phyloP scores from a whole-genome alignment of 1,140 invertebrate genomes.

The Zaprionus capensis region DNA sequence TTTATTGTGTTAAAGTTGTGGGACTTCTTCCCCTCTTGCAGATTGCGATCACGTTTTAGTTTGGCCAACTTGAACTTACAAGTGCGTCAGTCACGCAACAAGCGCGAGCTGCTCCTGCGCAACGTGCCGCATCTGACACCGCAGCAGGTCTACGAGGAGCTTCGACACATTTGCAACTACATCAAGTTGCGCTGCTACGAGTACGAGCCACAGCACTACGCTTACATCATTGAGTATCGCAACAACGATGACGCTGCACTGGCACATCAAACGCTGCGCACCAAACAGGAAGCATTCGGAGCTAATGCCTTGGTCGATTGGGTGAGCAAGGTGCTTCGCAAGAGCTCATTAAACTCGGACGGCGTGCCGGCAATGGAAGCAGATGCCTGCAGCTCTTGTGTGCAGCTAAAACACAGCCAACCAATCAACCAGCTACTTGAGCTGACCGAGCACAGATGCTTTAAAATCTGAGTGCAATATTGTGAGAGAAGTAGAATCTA shows the following conservation, averaged over 20 bases:
- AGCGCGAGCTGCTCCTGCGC: slow-evolving; percentile 20
- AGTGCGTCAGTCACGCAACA: slow-evolving; percentile 43
- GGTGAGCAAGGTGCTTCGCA: slow-evolving; percentile 10
- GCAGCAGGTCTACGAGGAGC: slow-evolving; percentile 43
- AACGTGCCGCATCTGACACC: slow-evolving; percentile 24
- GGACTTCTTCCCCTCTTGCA: not conserved
- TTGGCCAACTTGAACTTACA: not conserved
- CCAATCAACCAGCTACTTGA: not conserved
- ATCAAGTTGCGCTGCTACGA: slow-evolving; percentile 36
- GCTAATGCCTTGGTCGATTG: slow-evolving; percentile 28
- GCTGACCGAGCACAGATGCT: slow-evolving; percentile 10
- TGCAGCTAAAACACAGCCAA: not conserved
- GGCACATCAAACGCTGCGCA: slow-evolving; percentile 28
- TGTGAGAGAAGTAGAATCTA: not conserved
- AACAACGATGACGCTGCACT: slow-evolving; percentile 53
- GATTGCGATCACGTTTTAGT: slow-evolving; percentile 27
- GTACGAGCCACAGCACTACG: not conserved
- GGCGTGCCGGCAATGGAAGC: not conserved
- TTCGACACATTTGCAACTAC: slow-evolving; percentile 32
- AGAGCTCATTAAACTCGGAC: no score
- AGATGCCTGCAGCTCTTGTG: slow-evolving; percentile 25
- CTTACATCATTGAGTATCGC: slow-evolving; percentile 40
- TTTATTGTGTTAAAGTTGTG: no score
- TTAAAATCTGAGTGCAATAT: slow-evolving; percentile 28
- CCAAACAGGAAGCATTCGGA: slow-evolving; percentile 31